Evolutionary conservation across 2,113 vertebrate species (phyloP).

Genomic region (Poeciliopsis turrubarensis): DNA sequence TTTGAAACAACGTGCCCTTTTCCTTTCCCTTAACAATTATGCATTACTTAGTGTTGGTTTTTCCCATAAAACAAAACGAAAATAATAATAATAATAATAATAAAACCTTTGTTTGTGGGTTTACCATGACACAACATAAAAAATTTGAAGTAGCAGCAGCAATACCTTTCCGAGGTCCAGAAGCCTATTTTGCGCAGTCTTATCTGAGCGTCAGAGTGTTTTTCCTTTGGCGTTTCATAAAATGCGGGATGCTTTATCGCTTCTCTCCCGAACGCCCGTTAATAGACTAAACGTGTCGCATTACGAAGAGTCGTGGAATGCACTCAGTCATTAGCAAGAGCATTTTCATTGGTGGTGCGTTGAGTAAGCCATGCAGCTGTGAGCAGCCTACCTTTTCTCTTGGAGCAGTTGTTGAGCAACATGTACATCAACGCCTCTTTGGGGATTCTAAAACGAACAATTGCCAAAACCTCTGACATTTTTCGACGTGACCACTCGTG

Average conservation of each 20-base stretch:
- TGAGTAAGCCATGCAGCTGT: neutral
- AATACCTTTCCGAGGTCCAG: neutral
- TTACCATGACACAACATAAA: neutral
- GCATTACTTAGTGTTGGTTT: neutral
- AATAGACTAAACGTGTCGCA: neutral
- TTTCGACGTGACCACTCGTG: neutral
- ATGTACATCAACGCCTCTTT: neutral
- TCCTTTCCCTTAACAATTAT: neutral
- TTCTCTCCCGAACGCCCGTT: neutral
- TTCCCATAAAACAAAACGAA: neutral
- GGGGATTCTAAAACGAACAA: neutral
- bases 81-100: neutral
- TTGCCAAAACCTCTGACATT: neutral
- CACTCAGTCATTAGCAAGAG: neutral
- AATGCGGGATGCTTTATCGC: neutral
- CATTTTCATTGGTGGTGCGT: neutral
- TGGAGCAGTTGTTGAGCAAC: neutral
- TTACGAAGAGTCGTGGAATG: neutral
- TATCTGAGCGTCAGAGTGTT: constrained; percentile 11
- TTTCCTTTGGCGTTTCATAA: neutral
- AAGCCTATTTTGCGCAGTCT: constrained; percentile 22
- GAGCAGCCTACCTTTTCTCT: neutral
- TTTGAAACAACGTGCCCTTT: neutral
- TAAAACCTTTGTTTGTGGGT: neutral
- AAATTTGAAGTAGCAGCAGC: neutral